Base-by-base conservation (phyloP, 1,140 invertebrate species). In the Drosophila bocqueti region DNA sequence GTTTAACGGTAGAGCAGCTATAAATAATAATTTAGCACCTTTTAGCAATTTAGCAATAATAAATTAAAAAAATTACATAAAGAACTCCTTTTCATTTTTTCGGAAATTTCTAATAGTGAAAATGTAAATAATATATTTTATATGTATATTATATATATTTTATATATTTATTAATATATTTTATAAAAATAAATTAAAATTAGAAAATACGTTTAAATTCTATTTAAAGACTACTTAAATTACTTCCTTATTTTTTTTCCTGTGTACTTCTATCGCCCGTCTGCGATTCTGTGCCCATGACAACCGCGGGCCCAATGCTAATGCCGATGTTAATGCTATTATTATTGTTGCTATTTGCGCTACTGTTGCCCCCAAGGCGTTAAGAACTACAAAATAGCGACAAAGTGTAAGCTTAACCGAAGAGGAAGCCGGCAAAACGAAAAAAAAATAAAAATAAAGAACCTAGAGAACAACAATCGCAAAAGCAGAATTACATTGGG, bases 351-450 rank as follows among this genome's bases (percentile, higher is more conserved):
- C 59, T 62, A 72, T 74, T 75, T 74, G 34, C 58, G 73, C 72
- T 66, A 50, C 49, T 76, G 73, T 76, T 76, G 60, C 67, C 68
- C 67, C 67, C 54, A 65, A 67, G 76, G 76, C 76, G 76, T 79
- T 79, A 79, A 79, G 66, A 71, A 79, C 45, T 79, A 79, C 76
- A 79, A 79, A 79, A 71, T 64, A 67, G 84, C 81, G 77, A 83
- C 83, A 84, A 78, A 80, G 83, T 82, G 57, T 77, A 79, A 79
- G 77, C 77, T 67, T 66, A 71, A 71, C 46, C 52, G 58, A 61
- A 65, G 31, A 83, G 40, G 73, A 60, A 66, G 40, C 64, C 50
- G 59, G 52, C 36, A 60, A 63, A 57, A 34, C 55, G 31, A 63
- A 26, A 42, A 59, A 65, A 49, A 29, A 29, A 29, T 31, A 31